Evolutionary conservation across 2,113 vertebrate species (phyloP), one percentile per base, ranked within the genome.

Genomic region (Thunnus thynnus): DNA sequence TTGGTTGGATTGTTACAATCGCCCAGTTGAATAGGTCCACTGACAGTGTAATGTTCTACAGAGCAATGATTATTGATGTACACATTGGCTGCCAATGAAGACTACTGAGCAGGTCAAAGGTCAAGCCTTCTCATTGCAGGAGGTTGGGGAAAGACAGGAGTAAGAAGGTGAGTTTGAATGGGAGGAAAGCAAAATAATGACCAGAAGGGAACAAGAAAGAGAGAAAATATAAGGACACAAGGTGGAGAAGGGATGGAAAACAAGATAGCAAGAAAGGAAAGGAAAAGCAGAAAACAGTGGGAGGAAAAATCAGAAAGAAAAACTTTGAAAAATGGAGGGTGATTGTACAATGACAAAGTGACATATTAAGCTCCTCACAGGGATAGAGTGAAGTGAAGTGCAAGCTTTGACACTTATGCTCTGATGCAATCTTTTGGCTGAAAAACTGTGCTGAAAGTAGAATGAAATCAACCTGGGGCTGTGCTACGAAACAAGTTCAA

Each of bases 1-100:
- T 86, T 47, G 57, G 74, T 58, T 70, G 61, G 86, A 82, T 79
- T 79, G 73, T 67, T 63, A 36, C 55, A 86, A 58, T 85, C 20
- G 48, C n/a, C 52, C 27, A 74, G 50, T 50, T 79, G 78, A 88
- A 72, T 46, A 47, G 67, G 60, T 57, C 62, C 48, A 67, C 57
- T 82, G 68, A 82, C 57, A 67, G 56, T 77, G 18, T 32, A 79
- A 47, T 25, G 62, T 69, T 69, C 46, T 30, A 51, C 27, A 76
- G 50, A 70, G 48, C 11, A 80, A 52, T 72, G n/a, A 57, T 46
- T 80, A 75, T 73, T 81, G 57, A 85, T 64, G 64, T 20, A 32
- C 27, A 25, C 20, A 58, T 27, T 32, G 14, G 47, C 57, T 63
- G 63, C 22, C 46, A 32, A 52, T 72, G 30, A 66, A 56, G 44